Evolutionary conservation across 2,888 invertebrate genomes (phyloP).

Genomic region (Metacarcinus magister): DNA sequence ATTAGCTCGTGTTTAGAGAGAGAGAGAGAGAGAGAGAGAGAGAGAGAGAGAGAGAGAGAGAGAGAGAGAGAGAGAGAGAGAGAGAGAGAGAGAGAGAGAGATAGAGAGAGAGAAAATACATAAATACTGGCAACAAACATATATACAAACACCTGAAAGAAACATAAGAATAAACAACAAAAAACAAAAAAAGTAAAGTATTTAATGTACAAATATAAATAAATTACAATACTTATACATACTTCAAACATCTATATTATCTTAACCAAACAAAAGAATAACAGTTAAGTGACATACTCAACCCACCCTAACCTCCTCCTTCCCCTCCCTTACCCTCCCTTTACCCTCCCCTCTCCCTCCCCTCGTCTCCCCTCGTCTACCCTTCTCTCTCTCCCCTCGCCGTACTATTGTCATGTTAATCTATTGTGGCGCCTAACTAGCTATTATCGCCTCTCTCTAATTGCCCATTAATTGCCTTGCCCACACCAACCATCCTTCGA

Average conservation of each 20-base stretch:
- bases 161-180: too few relatives aligned
- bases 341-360: not conserved
- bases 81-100: too few relatives aligned
- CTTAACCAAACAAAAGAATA: too few relatives aligned
- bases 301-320: not conserved
- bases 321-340: not conserved
- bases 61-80: conserved; percentile 38
- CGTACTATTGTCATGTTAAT: conserved; percentile 60
- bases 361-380: not conserved
- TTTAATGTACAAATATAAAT: too few relatives aligned
- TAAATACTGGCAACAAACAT: too few relatives aligned
- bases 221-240: too few relatives aligned
- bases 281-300: not conserved
- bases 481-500: not conserved
- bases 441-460: conserved; percentile 59
- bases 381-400: not conserved
- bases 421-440: conserved; percentile 59
- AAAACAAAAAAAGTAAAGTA: conserved; percentile 9
- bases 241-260: too few relatives aligned
- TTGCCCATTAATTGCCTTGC: conserved; percentile 54
- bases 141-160: too few relatives aligned
- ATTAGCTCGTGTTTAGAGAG: too few relatives aligned
- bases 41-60: not conserved
- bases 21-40: not conserved
- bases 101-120: too few relatives aligned